phyloP scores from a whole-genome alignment of 37 sponge, comb jelly and placozoan genomes.

The Diacarnus erythraeanus region DNA sequence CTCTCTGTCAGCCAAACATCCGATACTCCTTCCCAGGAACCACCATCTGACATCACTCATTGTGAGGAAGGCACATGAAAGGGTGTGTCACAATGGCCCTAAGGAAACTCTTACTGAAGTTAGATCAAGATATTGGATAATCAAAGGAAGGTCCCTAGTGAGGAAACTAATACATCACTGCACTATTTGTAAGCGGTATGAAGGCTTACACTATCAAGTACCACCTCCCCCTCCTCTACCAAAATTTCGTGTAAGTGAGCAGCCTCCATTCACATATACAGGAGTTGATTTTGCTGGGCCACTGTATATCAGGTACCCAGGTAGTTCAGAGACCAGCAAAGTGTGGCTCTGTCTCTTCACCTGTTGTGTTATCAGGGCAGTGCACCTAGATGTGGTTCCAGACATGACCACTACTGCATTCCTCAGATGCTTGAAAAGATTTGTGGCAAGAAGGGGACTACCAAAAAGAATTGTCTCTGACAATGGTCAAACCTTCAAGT shows the following conservation, averaged over 20 bases:
- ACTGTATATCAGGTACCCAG: no score
- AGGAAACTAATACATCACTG: constrained; percentile 1
- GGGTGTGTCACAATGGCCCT: constrained; percentile 41
- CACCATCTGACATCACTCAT: constrained; percentile 37
- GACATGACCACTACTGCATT: constrained; percentile 24
- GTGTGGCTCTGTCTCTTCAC: constrained; percentile 50
- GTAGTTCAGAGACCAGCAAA: no score
- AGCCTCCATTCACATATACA: constrained; percentile 31
- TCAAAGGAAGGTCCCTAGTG: constrained; percentile 1
- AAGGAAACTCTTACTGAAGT: constrained; percentile 20
- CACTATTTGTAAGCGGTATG: constrained; percentile 21
- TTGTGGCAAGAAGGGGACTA: constrained; percentile 18
- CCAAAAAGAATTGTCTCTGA: constrained; percentile 15
- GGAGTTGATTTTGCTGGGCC: constrained; percentile 33
- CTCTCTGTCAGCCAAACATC: no score
- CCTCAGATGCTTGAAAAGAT: constrained; percentile 15
- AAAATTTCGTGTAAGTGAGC: constrained; percentile 16
- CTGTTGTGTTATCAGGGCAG: constrained; percentile 30
- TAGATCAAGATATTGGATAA: constrained; percentile 37
- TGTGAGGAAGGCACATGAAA: constrained; percentile 17
- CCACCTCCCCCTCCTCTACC: constrained; percentile 46
- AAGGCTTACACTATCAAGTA: constrained; percentile 6
- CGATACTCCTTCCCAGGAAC: no score
- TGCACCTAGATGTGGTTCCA: constrained; percentile 26
- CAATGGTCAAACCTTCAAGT: constrained; percentile 35